These are phyloP conservation scores for Cephalophus harveyi DNA, from an alignment of 2,113 vertebrate species.

Conservation along the genomic window DNA sequence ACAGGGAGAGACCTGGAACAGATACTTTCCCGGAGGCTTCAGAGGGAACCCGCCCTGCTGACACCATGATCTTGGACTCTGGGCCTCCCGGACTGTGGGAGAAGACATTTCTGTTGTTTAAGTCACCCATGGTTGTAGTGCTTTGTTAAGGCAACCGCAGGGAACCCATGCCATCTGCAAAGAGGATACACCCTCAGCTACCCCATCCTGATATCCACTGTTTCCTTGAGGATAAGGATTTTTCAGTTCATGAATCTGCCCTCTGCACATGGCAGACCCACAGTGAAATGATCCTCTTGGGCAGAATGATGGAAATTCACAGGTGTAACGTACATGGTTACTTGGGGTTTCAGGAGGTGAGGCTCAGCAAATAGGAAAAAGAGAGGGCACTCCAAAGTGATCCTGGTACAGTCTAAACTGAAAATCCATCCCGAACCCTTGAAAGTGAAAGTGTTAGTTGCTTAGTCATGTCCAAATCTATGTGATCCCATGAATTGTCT, in stretches of 20 bases:
- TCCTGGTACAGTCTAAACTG: neutral
- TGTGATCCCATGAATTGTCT: neutral
- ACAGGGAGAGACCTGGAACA: no score
- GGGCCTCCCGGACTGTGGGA: neutral
- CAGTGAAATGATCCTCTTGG: neutral
- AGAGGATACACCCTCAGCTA: accelerated
- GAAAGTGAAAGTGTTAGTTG: neutral
- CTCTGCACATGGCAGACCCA: accelerated
- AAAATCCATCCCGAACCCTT: neutral
- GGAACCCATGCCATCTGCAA: neutral
- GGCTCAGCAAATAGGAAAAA: neutral
- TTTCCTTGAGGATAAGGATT: no score
- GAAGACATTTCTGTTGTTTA: neutral
- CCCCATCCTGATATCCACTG: neutral
- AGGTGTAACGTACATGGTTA: neutral
- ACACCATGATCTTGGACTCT: neutral
- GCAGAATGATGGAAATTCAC: neutral
- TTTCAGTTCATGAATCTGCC: neutral
- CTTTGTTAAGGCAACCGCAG: neutral
- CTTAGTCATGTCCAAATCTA: neutral
- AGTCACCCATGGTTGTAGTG: neutral
- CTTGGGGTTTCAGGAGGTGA: neutral
- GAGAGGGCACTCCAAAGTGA: no score
- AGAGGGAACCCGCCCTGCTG: neutral
- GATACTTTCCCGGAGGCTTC: neutral